Conservation (phyloP, 2,797 vertebrate species). For the Chrysocyon brachyurus region DNA sequence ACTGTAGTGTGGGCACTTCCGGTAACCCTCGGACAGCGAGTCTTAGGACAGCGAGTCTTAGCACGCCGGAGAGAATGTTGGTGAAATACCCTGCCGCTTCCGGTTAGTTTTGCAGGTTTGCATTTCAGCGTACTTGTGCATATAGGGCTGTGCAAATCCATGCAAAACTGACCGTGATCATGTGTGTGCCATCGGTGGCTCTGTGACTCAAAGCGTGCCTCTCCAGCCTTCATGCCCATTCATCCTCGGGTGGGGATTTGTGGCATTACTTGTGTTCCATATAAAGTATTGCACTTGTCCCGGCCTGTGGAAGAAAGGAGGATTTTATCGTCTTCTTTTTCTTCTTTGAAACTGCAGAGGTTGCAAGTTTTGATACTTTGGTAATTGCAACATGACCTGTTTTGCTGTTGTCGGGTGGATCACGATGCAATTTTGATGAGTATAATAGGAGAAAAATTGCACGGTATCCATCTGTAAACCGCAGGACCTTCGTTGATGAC, state of each 20-base stretch:
- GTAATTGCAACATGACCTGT: constrained; percentile 79
- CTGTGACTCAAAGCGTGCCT: not conserved
- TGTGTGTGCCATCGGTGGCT: constrained; percentile 64
- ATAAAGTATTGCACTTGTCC: constrained; percentile 94
- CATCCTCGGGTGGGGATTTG: constrained; percentile 92
- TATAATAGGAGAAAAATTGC: constrained; percentile 93
- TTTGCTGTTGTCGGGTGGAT: constrained; percentile 98
- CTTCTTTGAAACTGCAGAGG: not conserved
- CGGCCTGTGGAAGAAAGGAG: constrained; percentile 92
- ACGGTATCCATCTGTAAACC: constrained; percentile 99
- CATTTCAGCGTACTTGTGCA: constrained; percentile 92
- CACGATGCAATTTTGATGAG: constrained; percentile 96
- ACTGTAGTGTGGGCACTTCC: constrained; percentile 99
- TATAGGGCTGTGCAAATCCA: constrained; percentile 99
- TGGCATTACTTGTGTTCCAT: constrained; percentile 91
- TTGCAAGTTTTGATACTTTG: not conserved
- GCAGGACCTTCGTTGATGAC: constrained; percentile 91
- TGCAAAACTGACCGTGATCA: constrained; percentile 97
- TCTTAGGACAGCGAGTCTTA: constrained; percentile 86
- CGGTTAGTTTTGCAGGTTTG: constrained; percentile 98
- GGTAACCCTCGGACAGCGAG: constrained; percentile 92
- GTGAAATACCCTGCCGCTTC: constrained; percentile 85
- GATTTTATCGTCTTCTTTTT: constrained; percentile 83
- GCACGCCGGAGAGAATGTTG: constrained; percentile 33
- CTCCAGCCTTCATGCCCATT: constrained; percentile 80